Base-by-base conservation (phyloP, 2,888 invertebrate species). In the Peribatodes rhomboidaria region DNA sequence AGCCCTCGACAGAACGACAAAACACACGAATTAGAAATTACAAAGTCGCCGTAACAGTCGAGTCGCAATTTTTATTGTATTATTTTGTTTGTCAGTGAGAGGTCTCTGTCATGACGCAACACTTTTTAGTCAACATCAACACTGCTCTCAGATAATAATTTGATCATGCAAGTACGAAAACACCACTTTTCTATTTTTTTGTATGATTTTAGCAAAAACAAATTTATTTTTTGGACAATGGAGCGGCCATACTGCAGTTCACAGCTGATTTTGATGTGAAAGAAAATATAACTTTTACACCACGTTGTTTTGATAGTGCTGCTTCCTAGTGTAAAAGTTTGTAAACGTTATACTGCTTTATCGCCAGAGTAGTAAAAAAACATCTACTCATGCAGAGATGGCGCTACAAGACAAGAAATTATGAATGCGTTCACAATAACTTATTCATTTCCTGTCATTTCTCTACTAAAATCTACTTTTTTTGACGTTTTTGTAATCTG, bases 241-340 rank as follows among this genome's bases (percentile, higher is more conserved):
- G 85, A 90, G 90, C 92, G 90, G 93, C 93, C 93, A 93, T 93
- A 91, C 87, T 92, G 92, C 90, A 88, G 89, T 89, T 89, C 90
- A 93, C 93, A 93, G 93, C 93, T 93, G 93, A 93, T 93, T 93
- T 93, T 92, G 92, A 92, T 90, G 86, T 91, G 87, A 89, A 84
- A 85, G 88, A 89, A 87, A 83, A 84, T 85, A 82, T 79, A 82
- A 79, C 83, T 86, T 85, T 84, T 78, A 77, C 82, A 90, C 88
- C 91, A 91, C 92, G 92, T 92, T 92, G 91, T 91, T 90, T 91
- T 86, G 78, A 73, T 72, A 73, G 71, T 74, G 74, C 73, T 76
- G 88, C 86, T 80, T 83, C 82, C 89, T 89, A 81, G 66, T 61
- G 73, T 65, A 50, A 63, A 70, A 64, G 65, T 61, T 55, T 31